Conservation (phyloP, 1,140 invertebrate genomes). For the Cryptotermes secundus region DNA sequence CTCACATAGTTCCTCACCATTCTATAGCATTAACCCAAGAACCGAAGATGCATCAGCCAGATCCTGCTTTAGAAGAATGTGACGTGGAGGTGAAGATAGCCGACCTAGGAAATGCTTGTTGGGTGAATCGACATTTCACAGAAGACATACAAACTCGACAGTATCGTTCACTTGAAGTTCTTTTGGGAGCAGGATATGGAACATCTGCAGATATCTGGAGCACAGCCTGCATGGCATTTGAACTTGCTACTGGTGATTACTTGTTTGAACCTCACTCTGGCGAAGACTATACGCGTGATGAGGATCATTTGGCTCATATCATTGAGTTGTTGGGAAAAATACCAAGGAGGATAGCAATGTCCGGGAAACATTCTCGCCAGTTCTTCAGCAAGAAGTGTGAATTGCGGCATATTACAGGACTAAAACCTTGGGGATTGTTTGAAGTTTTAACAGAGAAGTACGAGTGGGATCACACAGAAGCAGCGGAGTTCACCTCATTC, state of each 20-base stretch:
- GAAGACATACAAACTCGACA: conserved; percentile 99
- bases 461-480: conserved; percentile 83
- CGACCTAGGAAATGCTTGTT: conserved; percentile 98
- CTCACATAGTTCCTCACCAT: background rate
- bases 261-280: conserved; percentile 97
- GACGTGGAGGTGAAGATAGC: conserved; percentile 93
- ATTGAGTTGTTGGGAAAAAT: conserved; percentile 97
- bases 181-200: conserved; percentile 91
- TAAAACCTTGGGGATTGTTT: conserved; percentile 92
- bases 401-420: conserved; percentile 84
- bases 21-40: background rate
- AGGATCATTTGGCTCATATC: conserved; percentile 98
- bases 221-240: conserved; percentile 99
- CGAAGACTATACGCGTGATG: conserved; percentile 85
- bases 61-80: conserved; percentile 82
- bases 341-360: conserved; percentile 83
- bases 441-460: conserved; percentile 96
- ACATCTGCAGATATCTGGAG: conserved; percentile 98
- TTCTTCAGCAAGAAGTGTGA: conserved; percentile 94
- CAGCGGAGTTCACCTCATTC: conserved; percentile 88
- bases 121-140: conserved; percentile 93
- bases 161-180: conserved; percentile 94
- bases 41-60: conserved; percentile 41
- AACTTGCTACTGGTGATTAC: conserved; percentile 98
- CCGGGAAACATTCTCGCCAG: conserved; percentile 87